Percentiles rank a stretch among this genome's conserved stretches.
Conservation (phyloP, 2,113 vertebrate genomes). For the Felis chaus region DNA sequence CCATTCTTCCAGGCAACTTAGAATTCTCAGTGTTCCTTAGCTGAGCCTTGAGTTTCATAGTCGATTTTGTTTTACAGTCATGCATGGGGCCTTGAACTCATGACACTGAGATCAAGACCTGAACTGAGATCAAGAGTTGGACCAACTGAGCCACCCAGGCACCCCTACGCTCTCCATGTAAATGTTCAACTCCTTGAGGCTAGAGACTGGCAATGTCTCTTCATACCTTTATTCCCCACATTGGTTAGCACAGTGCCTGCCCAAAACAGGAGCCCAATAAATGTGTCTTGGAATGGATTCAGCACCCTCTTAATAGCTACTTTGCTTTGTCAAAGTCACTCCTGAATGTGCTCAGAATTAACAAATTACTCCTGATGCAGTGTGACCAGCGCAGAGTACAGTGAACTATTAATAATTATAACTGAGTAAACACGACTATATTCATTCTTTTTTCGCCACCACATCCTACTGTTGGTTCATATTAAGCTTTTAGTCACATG, state of each 20-base stretch:
- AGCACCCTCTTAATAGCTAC: not conserved
- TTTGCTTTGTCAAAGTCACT: conserved; percentile 38
- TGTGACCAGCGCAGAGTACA: not conserved
- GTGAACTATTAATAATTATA: conserved; percentile 46
- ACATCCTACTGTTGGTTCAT: conserved; percentile 53
- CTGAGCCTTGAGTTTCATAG: not conserved
- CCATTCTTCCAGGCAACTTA: not conserved
- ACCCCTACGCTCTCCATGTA: not conserved
- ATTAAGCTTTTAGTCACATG: conserved; percentile 59
- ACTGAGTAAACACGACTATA: not conserved
- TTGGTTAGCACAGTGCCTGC: not conserved
- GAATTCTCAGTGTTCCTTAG: not conserved
- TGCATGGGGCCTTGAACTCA: too few relatives aligned
- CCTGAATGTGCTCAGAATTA: not conserved
- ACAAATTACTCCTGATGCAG: not conserved
- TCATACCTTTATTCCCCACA: not conserved
- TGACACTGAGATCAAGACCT: too few relatives aligned
- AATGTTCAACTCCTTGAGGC: not conserved
- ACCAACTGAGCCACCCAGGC: too few relatives aligned
- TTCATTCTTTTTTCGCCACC: conserved; percentile 22
- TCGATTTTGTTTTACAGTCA: not conserved
- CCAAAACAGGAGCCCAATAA: conserved; percentile 6
- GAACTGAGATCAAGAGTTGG: too few relatives aligned
- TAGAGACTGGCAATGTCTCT: conserved; percentile 5
- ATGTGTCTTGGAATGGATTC: conserved; percentile 33